Evolutionary conservation across 2,888 invertebrate species (phyloP), one percentile per base, ranked within the genome.

Genomic region (Griposia aprilina): DNA sequence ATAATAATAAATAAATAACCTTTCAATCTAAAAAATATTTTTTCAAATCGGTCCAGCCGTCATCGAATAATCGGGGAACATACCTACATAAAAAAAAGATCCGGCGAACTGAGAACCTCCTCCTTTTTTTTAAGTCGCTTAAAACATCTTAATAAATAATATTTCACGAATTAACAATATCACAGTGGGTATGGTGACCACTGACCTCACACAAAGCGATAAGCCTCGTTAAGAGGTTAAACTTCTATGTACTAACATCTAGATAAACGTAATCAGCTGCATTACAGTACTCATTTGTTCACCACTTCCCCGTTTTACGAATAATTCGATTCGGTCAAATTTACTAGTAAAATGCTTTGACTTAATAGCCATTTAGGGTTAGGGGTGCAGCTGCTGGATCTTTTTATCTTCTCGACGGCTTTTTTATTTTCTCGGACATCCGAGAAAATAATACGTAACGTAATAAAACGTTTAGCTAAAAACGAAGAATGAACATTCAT

Each of bases 211-310:
- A 55, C 26, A 17, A 13, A 45, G 48, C 20, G 84, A 84, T 84
- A 78, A 70, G 59, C 30, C 4, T 41, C 17, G 23, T 30, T 57
- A 6, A 75, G 30, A 36, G 86, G 78, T 78, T 52, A 86, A 78
- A 72, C 30, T 36, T 55, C 10, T 70, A 72, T 82, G 59, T 36
- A 73, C 78, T 82, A 59, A 66, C 77, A 72, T 59, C 50, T 50
- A 86, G 83, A 84, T 83, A 84, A 70, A 26, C 11, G 20, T 63
- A 60, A 84, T 84, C 72, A 67, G 59, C 66, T 62, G 62, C 45
- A 72, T 13, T 26, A 50, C n/a, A 62, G 57, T 20, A 50, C 23
- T 59, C 26, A 55, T 72, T 78, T 73, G 73, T 59, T 59, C 23
- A 23, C 1, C 15, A 70, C 48, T 75, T 82, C 65, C 62, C 30